A percentile compares a stretch with the other conserved stretches of the same genome.
Evolutionary conservation across 1,140 invertebrate species (phyloP).

Genomic region (Drosophila athabasca): DNA sequence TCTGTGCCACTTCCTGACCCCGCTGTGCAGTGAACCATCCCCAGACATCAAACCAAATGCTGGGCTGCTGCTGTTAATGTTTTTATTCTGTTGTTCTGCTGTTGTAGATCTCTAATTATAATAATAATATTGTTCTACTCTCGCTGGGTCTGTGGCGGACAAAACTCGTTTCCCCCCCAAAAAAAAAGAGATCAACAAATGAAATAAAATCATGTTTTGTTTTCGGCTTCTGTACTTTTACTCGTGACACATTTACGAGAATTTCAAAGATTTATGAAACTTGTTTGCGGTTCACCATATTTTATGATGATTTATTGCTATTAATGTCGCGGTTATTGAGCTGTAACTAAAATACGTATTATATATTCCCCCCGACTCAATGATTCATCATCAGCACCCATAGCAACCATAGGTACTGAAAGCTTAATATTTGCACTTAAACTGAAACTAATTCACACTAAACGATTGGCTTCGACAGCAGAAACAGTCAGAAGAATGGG

Average conservation of each 20-base stretch:
- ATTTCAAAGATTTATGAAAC: slow-evolving; percentile 66
- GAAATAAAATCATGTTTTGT: slow-evolving; percentile 50
- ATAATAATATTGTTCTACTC: slow-evolving; percentile 75
- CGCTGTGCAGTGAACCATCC: slow-evolving; percentile 71
- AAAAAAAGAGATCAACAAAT: slow-evolving; percentile 28
- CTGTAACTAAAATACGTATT: slow-evolving; percentile 50
- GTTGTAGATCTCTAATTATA: slow-evolving; percentile 71
- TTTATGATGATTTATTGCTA: slow-evolving; percentile 60
- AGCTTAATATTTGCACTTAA: too few species aligned
- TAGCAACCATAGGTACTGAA: too few species aligned
- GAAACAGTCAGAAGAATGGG: too few species aligned
- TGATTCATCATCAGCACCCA: slow-evolving; percentile 40
- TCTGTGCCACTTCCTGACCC: slow-evolving; percentile 67
- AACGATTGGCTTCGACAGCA: too few species aligned
- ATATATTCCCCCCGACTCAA: slow-evolving; percentile 44
- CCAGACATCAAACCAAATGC: slow-evolving; percentile 38
- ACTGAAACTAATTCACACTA: too few species aligned
- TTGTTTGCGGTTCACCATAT: slow-evolving; percentile 44
- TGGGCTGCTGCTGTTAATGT: slow-evolving; percentile 66
- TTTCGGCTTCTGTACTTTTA: slow-evolving; percentile 74
- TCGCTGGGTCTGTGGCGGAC: slow-evolving; percentile 22
- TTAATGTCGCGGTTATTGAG: slow-evolving; percentile 49
- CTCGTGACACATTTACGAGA: slow-evolving; percentile 72
- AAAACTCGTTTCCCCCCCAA: slow-evolving; percentile 56
- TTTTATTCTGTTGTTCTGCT: slow-evolving; percentile 42